Evolutionary conservation across 2,113 vertebrate species (phyloP).

Genomic region (Saimiri boliviensis): DNA sequence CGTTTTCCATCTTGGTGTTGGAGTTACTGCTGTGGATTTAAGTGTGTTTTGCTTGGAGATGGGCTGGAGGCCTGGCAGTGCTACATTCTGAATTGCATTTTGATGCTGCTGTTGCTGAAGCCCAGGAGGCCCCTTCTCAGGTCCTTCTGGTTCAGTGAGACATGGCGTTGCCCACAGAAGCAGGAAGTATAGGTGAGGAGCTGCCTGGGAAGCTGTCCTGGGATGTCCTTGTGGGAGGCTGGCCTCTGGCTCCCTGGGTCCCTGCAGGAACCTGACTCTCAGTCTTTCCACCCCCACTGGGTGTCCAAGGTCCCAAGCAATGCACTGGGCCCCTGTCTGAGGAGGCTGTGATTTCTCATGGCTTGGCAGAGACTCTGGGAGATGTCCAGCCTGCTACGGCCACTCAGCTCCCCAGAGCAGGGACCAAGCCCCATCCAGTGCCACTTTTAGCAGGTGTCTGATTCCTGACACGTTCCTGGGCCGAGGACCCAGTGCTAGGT

Average conservation of each 20-base stretch:
- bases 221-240: not conserved
- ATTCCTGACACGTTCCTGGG: not conserved
- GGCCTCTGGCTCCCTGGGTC: not conserved
- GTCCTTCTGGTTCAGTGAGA: rapidly evolving
- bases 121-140: not conserved
- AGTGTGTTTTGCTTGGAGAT: not conserved
- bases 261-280: not conserved
- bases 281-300: not conserved
- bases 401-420: not conserved
- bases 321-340: not conserved
- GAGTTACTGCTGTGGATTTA: not conserved
- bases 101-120: rapidly evolving
- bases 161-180: too few species aligned
- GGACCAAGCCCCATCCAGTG: not conserved
- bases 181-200: too few species aligned
- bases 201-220: not conserved
- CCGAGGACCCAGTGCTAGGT: not conserved
- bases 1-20: not conserved
- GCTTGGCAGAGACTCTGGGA: not conserved
- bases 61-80: not conserved
- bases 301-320: not conserved
- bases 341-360: not conserved
- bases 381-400: too few species aligned
- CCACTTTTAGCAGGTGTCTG: not conserved
- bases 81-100: not conserved